Conservation (phyloP, 2,797 vertebrate genomes). For the Pogoniulus pusillus region DNA sequence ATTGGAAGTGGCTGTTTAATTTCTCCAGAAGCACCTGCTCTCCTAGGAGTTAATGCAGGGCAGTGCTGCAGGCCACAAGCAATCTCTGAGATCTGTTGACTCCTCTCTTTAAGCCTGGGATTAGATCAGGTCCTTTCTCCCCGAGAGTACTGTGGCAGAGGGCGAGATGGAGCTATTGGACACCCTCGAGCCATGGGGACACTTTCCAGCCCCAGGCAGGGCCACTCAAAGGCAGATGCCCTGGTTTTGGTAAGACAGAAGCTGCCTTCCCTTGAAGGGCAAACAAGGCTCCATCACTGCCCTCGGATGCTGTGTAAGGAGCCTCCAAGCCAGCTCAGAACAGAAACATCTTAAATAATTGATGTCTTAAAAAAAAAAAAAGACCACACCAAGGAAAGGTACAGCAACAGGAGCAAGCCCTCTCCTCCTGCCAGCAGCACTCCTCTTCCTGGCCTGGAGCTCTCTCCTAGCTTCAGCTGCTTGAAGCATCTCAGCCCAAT, state of each 20-base stretch:
- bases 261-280: neutral
- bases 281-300: neutral
- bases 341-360: conserved; percentile 18
- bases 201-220: neutral
- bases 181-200: neutral
- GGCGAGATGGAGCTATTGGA: neutral
- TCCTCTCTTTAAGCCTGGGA: neutral
- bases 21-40: neutral
- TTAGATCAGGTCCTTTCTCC: neutral
- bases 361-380: neutral
- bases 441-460: neutral
- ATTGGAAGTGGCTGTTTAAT: neutral
- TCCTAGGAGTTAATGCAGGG: neutral
- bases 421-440: neutral
- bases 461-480: neutral
- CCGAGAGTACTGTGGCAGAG: accelerated
- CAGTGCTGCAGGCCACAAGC: neutral
- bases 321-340: neutral
- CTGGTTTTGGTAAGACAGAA: neutral
- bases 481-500: neutral
- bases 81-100: neutral
- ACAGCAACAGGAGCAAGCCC: neutral
- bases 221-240: neutral
- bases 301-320: neutral
- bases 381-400: neutral